Percentiles rank a stretch among this genome's conserved stretches.
Conservation (phyloP, 2,113 vertebrate species). For the Bettongia penicillata region DNA sequence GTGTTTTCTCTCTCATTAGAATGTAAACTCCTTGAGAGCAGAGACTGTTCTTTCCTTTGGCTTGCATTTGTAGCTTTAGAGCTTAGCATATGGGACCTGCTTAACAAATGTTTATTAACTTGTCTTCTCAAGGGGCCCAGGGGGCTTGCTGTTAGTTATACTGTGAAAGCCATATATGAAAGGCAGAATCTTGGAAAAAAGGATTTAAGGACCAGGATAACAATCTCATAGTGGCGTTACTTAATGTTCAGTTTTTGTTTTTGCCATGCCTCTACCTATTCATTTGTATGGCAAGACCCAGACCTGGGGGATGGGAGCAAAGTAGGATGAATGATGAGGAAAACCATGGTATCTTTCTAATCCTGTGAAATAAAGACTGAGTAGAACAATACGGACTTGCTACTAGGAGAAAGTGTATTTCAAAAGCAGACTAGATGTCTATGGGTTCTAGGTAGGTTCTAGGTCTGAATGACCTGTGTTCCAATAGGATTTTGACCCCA, state of each 20-base stretch:
- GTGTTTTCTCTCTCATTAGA: neutral
- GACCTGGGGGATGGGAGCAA: neutral
- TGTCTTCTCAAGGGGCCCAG: neutral
- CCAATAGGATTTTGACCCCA: neutral
- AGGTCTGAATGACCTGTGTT: neutral
- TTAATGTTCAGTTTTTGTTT: neutral
- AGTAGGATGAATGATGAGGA: neutral
- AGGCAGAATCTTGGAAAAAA: neutral
- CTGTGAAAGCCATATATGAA: neutral
- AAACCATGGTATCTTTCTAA: neutral
- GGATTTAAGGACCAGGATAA: neutral
- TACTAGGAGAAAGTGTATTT: neutral
- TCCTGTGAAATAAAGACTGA: no score
- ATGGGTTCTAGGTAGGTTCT: neutral
- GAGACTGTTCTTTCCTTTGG: neutral
- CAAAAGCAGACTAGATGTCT: no score
- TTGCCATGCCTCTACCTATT: neutral
- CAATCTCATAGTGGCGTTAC: neutral
- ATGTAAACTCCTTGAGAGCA: neutral
- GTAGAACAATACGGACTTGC: neutral
- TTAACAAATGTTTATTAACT: neutral
- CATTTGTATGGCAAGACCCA: neutral
- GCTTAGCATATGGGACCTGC: neutral
- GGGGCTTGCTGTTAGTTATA: neutral
- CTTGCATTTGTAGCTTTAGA: neutral